A percentile compares a stretch with the other conserved stretches of the same genome.
phyloP scores from a whole-genome alignment of 2,797 vertebrate species.

The Lagodon rhomboides region DNA sequence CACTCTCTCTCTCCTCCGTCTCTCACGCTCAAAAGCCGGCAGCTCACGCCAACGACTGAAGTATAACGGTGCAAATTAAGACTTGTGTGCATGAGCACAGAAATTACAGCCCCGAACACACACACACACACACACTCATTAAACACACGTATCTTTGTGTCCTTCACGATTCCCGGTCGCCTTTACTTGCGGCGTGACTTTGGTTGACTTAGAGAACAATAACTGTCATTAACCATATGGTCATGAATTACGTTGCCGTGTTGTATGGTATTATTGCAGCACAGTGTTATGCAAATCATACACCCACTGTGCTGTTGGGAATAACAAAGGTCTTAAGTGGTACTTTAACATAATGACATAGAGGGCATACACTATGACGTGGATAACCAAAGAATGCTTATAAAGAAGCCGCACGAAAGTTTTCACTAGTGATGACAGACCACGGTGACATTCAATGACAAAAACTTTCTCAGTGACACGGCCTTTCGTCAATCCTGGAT shows the following conservation, averaged over 20 bases:
- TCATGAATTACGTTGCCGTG: slow-evolving; percentile 45
- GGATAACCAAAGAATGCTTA: not conserved
- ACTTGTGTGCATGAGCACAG: slow-evolving; percentile 33
- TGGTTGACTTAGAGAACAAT: slow-evolving; percentile 57
- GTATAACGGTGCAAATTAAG: slow-evolving; percentile 36
- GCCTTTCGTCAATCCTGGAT: not conserved
- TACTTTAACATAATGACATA: slow-evolving; percentile 21
- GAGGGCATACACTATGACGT: not conserved
- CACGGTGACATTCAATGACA: not conserved
- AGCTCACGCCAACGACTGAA: slow-evolving; percentile 19
- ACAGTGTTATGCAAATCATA: slow-evolving; percentile 44
- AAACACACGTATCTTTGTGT: slow-evolving; percentile 15
- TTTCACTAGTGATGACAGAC: not conserved
- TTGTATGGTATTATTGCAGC: slow-evolving; percentile 24
- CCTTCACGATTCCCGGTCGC: slow-evolving; percentile 28
- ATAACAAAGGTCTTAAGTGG: slow-evolving; percentile 23
- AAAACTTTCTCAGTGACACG: not conserved
- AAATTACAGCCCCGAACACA: slow-evolving; percentile 18
- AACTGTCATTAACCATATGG: slow-evolving; percentile 60
- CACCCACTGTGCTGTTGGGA: slow-evolving; percentile 24
- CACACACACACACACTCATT: slow-evolving; percentile 5
- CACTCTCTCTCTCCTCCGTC: not conserved
- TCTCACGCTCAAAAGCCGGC: slow-evolving; percentile 12
- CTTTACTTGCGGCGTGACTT: slow-evolving; percentile 55
- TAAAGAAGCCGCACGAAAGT: not conserved